These are phyloP conservation scores for Columba janthina DNA, from an alignment of 2,113 vertebrate genomes.

Conservation along the genomic window DNA sequence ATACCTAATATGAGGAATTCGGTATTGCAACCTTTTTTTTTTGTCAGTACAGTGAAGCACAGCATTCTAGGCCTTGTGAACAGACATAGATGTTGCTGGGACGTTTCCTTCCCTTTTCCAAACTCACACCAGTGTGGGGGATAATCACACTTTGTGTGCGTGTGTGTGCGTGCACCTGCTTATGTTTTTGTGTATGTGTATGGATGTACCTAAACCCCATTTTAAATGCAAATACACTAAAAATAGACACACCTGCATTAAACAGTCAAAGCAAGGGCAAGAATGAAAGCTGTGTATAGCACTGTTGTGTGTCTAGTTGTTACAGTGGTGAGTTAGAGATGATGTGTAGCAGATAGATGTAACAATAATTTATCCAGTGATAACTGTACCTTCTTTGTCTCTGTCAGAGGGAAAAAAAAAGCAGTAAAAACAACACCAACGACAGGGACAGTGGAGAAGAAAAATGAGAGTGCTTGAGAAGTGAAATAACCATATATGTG, in stretches of 20 bases:
- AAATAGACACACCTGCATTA: not conserved
- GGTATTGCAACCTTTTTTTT: not conserved
- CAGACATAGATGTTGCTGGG: not conserved
- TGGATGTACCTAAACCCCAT: not conserved
- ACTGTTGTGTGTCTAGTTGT: not conserved
- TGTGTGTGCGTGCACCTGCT: rapidly evolving
- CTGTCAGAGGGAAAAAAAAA: not conserved
- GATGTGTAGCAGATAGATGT: not conserved
- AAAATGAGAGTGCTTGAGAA: conserved; percentile 4
- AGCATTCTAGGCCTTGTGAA: not conserved
- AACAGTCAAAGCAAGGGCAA: not conserved
- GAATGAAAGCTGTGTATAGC: not conserved
- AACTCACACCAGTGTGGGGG: not conserved
- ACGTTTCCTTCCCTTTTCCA: not conserved
- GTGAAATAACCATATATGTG: conserved; percentile 7
- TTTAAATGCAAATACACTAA: not conserved
- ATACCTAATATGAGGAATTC: not conserved
- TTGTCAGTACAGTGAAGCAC: not conserved
- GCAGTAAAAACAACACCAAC: not conserved
- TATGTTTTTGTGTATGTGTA: not conserved
- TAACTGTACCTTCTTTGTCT: not conserved
- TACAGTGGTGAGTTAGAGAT: not conserved
- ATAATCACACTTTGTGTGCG: not conserved
- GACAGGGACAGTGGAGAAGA: not conserved
- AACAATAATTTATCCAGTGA: not conserved